Evolutionary conservation across 2,888 invertebrate species (phyloP), one percentile per base, ranked within the genome.

Genomic region (Dorcus parallelipipedus): DNA sequence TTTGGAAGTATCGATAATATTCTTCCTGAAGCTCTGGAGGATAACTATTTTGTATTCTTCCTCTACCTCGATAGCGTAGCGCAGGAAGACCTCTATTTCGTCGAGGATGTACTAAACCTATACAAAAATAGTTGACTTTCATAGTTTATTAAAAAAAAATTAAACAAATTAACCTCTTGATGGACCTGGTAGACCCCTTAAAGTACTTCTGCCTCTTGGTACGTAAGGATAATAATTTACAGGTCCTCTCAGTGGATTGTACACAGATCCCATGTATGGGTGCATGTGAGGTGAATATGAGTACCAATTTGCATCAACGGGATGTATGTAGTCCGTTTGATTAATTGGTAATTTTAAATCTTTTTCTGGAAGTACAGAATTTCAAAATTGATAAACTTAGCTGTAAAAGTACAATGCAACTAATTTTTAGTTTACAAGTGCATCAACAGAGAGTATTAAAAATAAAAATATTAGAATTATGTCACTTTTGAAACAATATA

Each of bases 1-100:
- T 85, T 51, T 84, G 83, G 64, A 86, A 86, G 60, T 87, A 86
- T 66, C 85, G 84, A 63, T 79, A 78, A 66, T 82, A 81, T 63
- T 81, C 78, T 41, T 80, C 79, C 62, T 80, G 71, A 9, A 73
- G 40, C 53, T 74, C 73, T 9, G 70, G 70, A 3, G 69, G 63
- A 54, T 73, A 71, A 51, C 63, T 54, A 17, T 58, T 58, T 38
- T 62, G 50, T 48, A 64, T 66, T 33, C 61, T 64, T 3, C 69
- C 64, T 10, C 72, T 67, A 54, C 67, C 67, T 38, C 62, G 50
- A 5, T 59, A 45, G 17, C 26, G 26, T 33, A 33, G 3, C 26
- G 3, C 7, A 33, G 26, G 6, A 6, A 33, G 26, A 3, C 26
- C 26, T 33, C 26, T 33, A 33, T 33, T 33, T 33, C 26, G 26